phyloP scores from a whole-genome alignment of 1,140 invertebrate genomes.

The Atta cephalotes region DNA sequence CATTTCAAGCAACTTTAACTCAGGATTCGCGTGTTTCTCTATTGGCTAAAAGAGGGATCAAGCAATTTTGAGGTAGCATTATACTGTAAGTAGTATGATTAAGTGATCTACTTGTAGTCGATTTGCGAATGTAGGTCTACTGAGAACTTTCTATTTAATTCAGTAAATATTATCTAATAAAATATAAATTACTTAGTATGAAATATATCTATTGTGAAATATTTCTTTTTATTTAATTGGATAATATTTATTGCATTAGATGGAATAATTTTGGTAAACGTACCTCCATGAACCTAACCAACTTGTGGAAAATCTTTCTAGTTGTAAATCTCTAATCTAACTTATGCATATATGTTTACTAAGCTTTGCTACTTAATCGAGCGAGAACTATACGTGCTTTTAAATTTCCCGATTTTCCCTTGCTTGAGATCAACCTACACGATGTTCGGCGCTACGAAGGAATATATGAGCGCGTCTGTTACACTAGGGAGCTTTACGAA shows the following conservation, averaged over 20 bases:
- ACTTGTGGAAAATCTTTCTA: neutral
- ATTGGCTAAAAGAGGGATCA: neutral
- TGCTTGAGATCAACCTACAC: constrained; percentile 20
- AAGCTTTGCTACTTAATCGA: constrained; percentile 19
- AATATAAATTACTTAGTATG: neutral
- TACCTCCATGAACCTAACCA: neutral
- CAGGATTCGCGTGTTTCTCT: neutral
- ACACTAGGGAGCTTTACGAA: constrained; percentile 4
- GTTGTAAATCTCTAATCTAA: constrained; percentile 19
- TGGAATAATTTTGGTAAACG: neutral
- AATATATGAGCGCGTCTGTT: constrained; percentile 40
- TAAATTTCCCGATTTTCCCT: constrained; percentile 36
- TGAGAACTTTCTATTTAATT: neutral
- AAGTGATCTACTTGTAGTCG: neutral
- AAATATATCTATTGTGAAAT: neutral
- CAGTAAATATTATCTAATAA: neutral
- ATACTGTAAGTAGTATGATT: neutral
- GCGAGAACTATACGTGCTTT: neutral
- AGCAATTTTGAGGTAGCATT: neutral
- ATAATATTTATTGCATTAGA: neutral
- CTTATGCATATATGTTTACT: constrained; percentile 36
- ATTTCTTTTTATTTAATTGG: neutral
- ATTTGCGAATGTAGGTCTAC: neutral
- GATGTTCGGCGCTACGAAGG: neutral
- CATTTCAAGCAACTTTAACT: neutral